Conservation (phyloP, 2,113 vertebrate species). For the Colinus virginianus region DNA sequence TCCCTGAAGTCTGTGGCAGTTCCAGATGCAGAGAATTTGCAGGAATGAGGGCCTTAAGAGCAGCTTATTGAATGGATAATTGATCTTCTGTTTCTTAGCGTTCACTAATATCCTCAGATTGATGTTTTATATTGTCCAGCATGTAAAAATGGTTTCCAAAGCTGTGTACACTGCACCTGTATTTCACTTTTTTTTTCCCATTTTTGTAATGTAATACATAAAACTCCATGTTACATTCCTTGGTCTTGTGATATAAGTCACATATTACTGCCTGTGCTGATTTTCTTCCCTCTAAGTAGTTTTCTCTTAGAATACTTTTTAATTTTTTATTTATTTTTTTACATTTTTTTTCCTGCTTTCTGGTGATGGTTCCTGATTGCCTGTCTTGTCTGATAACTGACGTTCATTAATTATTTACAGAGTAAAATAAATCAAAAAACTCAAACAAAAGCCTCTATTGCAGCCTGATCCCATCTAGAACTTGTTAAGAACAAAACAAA, state of each 20-base stretch:
- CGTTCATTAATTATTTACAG: conserved; percentile 78
- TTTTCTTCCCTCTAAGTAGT: conserved; percentile 76
- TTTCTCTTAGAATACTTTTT: conserved; percentile 75
- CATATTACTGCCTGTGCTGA: conserved; percentile 77
- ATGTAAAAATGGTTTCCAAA: conserved; percentile 29
- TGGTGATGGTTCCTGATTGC: conserved; percentile 99
- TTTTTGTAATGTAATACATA: conserved; percentile 64
- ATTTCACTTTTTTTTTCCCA: neutral
- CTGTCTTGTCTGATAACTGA: conserved; percentile 97
- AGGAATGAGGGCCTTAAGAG: neutral
- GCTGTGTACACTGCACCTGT: conserved; percentile 14
- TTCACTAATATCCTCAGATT: neutral
- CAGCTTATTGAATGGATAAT: neutral
- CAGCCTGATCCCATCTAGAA: conserved; percentile 96
- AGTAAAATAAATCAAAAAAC: conserved; percentile 71
- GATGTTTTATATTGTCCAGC: conserved; percentile 38
- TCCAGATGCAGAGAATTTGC: neutral
- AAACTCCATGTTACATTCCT: conserved; percentile 64
- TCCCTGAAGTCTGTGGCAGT: neutral
- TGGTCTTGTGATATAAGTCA: conserved; percentile 77
- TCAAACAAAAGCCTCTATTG: conserved; percentile 95
- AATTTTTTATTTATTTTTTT: conserved; percentile 58
- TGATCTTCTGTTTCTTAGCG: neutral
- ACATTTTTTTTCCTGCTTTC: conserved; percentile 85
- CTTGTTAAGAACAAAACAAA: conserved; percentile 74